Conservation (phyloP, 2,797 vertebrate genomes). For the Podargus strigoides region DNA sequence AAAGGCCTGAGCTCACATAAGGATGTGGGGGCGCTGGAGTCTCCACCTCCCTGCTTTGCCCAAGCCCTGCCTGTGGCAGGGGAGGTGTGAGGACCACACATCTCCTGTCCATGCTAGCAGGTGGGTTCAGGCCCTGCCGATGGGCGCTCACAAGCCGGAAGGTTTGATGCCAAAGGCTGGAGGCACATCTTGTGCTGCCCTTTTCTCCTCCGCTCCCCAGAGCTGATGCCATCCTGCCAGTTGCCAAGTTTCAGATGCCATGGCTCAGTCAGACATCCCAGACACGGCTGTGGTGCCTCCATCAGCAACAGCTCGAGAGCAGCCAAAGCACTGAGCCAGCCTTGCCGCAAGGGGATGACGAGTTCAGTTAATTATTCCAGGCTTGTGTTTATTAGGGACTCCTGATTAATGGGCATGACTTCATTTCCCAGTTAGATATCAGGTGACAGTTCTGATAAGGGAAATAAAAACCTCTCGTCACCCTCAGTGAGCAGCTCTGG, state of each 20-base stretch:
- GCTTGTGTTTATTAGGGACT: background rate
- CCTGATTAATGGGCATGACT: background rate
- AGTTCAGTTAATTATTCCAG: background rate
- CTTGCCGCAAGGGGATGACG: fast-evolving
- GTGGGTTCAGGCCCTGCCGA: background rate
- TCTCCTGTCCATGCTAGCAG: background rate
- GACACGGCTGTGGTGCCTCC: background rate
- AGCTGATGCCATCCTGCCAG: fast-evolving
- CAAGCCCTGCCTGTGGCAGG: fast-evolving
- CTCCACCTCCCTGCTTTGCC: fast-evolving
- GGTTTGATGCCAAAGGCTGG: background rate
- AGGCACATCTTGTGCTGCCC: fast-evolving
- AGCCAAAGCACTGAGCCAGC: background rate
- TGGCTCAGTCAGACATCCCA: background rate
- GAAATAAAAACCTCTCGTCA: background rate
- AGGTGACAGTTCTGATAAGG: background rate
- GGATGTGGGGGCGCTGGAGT: fast-evolving
- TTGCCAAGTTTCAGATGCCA: fast-evolving
- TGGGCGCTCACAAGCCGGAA: background rate
- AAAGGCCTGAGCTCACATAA: background rate
- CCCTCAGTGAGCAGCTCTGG: background rate
- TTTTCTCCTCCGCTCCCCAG: fast-evolving
- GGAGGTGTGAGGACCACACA: fast-evolving
- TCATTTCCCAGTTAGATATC: background rate
- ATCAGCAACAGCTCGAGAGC: background rate